Evolutionary conservation across 2,888 invertebrate genomes (phyloP).

Genomic region (Dendrolimus pini): DNA sequence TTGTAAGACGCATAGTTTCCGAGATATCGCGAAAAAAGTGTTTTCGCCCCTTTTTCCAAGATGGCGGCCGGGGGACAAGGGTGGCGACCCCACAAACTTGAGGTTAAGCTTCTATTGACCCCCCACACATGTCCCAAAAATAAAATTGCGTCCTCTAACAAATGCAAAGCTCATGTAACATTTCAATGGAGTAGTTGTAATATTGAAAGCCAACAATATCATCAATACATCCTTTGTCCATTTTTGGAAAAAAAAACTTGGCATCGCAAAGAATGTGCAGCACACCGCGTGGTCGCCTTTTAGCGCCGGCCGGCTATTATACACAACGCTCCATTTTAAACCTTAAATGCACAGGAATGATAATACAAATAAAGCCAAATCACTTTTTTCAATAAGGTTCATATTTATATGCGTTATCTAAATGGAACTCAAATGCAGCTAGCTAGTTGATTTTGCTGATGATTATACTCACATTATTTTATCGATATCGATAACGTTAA

Average conservation of each 20-base stretch:
- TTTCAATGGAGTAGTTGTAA: too few relatives aligned
- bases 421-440: neutral
- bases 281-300: conserved; percentile 25
- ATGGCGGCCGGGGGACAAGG: too few relatives aligned
- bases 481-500: conserved; percentile 21
- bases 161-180: too few relatives aligned
- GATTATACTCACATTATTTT: conserved; percentile 2
- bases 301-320: conserved; percentile 26
- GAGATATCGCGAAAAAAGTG: too few relatives aligned
- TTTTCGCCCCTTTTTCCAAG: too few relatives aligned
- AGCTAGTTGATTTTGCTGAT: neutral
- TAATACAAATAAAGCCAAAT: conserved; percentile 5
- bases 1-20: too few relatives aligned
- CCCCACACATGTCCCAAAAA: too few relatives aligned
- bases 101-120: too few relatives aligned
- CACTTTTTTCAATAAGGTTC: neutral
- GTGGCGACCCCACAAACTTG: too few relatives aligned
- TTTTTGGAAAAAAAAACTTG: conserved; percentile 19
- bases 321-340: conserved; percentile 1
- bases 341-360: neutral
- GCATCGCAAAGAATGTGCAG: conserved; percentile 32
- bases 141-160: too few relatives aligned
- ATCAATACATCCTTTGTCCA: conserved; percentile 27
- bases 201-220: too few relatives aligned
- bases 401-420: conserved; percentile 1